Percentiles rank a stretch among this genome's conserved stretches.
Conservation (phyloP, 2,797 vertebrate genomes). For the Bryconaethiops microstoma region DNA sequence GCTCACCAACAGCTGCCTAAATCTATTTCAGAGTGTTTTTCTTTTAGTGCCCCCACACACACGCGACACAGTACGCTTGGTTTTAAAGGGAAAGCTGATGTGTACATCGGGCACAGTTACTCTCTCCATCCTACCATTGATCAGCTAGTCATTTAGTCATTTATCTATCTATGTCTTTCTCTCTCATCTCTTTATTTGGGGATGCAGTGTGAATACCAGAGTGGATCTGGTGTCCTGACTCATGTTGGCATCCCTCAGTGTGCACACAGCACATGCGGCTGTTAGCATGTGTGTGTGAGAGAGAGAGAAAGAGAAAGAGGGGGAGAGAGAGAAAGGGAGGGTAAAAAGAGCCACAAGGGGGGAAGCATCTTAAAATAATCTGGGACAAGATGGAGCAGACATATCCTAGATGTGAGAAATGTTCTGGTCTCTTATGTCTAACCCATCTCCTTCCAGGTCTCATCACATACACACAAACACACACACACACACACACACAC, state of each 20-base stretch:
- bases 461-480: constrained; percentile 1
- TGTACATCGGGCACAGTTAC: neutral
- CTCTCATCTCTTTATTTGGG: constrained; percentile 32
- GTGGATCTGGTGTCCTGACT: constrained; percentile 45
- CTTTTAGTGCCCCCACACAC: neutral
- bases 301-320: constrained; percentile 26
- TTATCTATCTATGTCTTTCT: neutral
- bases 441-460: constrained; percentile 25
- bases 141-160: neutral
- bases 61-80: neutral
- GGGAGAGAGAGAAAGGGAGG: constrained; percentile 11
- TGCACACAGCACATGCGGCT: constrained; percentile 30
- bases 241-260: constrained; percentile 27
- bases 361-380: constrained; percentile 53
- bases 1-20: neutral
- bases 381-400: constrained; percentile 38
- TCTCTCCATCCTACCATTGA: neutral
- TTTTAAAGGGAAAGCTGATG: neutral
- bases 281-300: constrained; percentile 12
- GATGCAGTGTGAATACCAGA: constrained; percentile 41
- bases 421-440: constrained; percentile 19
- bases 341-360: neutral
- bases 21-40: neutral
- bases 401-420: constrained; percentile 35
- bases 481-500: constrained; percentile 7